Conservation (phyloP, 1,140 invertebrate species). For the Plectrocnemia conspersa region DNA sequence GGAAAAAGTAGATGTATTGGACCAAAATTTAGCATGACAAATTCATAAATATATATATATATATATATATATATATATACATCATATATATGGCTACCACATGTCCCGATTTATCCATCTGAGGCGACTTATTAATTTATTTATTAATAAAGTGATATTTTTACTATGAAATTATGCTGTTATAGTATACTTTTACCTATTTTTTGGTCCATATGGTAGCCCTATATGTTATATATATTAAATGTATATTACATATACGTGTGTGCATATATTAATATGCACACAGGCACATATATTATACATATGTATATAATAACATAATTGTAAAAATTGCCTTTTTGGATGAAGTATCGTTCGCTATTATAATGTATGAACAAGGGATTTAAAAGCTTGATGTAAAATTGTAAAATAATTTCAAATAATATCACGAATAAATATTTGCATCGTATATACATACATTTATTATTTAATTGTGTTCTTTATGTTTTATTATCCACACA, state of each 20-base stretch:
- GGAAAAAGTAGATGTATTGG: no score
- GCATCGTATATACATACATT: constrained; percentile 29
- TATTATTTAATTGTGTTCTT: no score
- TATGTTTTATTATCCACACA: no score
- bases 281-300: constrained; percentile 14
- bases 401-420: constrained; percentile 34
- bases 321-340: constrained; percentile 35
- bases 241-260: constrained; percentile 16
- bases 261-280: constrained; percentile 1
- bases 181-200: background rate
- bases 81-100: background rate
- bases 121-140: no score
- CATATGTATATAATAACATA: constrained; percentile 29
- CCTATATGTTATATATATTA: constrained; percentile 10
- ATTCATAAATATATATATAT: constrained; percentile 14
- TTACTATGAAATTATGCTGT: no score
- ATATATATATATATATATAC: constrained; percentile 6
- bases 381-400: constrained; percentile 35
- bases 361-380: constrained; percentile 33
- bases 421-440: constrained; percentile 36
- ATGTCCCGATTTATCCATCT: no score
- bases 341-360: constrained; percentile 30
- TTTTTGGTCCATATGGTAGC: background rate
- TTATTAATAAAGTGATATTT: no score
- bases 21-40: no score